Percentiles rank a stretch among this genome's conserved stretches.
Conservation (phyloP, 2,888 invertebrate species). For the Drosophila sordidapex region DNA sequence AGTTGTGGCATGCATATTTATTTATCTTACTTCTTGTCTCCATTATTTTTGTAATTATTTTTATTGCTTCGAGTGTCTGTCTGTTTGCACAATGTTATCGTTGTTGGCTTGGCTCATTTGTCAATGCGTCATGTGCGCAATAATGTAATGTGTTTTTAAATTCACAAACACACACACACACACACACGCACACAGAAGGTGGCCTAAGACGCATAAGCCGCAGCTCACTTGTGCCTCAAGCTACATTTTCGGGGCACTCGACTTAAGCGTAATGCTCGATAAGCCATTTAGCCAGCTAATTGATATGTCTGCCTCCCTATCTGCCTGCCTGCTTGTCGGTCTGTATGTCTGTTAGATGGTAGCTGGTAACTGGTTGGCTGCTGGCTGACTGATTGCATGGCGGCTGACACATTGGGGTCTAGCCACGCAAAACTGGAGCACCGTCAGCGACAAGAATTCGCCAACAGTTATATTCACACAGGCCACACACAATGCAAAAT, state of each 20-base stretch:
- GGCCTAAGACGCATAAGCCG: slow-evolving; percentile 13
- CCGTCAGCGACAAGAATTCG: slow-evolving; percentile 22
- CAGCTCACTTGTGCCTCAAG: slow-evolving; percentile 19
- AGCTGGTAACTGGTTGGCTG: slow-evolving; percentile 2
- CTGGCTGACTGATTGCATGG: slow-evolving; percentile 59
- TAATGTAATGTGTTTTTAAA: slow-evolving; percentile 34
- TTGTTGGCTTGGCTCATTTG: slow-evolving; percentile 42
- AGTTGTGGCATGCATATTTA: slow-evolving; percentile 16
- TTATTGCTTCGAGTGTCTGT: slow-evolving; percentile 31
- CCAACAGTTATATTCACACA: slow-evolving; percentile 10
- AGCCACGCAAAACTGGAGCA: slow-evolving; percentile 43
- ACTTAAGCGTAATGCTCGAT: slow-evolving; percentile 42
- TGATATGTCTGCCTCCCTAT: slow-evolving; percentile 52
- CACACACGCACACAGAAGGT: not conserved
- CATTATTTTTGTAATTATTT: slow-evolving; percentile 40
- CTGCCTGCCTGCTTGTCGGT: not conserved
- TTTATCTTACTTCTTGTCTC: not conserved
- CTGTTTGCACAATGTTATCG: slow-evolving; percentile 11
- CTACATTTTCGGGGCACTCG: slow-evolving; percentile 16
- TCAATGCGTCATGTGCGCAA: slow-evolving; percentile 32
- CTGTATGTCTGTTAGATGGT: slow-evolving; percentile 6
- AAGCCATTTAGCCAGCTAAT: slow-evolving; percentile 58
- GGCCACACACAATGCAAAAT: slow-evolving; percentile 40
- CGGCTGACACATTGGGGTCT: slow-evolving; percentile 65
- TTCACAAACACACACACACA: not conserved